phyloP scores from a whole-genome alignment of 2,888 invertebrate genomes.

The Cataglyphis rosenhaueri region DNA sequence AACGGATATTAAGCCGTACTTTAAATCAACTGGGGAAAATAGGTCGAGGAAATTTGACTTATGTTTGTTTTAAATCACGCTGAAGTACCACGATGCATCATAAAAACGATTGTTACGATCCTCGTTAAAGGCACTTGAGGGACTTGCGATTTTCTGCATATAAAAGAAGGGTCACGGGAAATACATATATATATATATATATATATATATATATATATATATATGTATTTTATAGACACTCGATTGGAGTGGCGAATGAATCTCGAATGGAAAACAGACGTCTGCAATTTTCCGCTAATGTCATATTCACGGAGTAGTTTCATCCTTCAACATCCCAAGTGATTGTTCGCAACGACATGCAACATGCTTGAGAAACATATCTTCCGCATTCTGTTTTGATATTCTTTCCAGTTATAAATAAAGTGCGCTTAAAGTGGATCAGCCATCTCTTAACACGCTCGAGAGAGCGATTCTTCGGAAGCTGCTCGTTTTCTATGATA shows the following conservation, averaged over 20 bases:
- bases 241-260: slow-evolving; percentile 3
- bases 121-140: slow-evolving; percentile 9
- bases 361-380: background rate
- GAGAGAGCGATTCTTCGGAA: slow-evolving; percentile 9
- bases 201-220: too few relatives aligned
- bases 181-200: background rate
- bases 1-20: slow-evolving; percentile 37
- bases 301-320: background rate
- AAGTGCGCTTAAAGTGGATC: slow-evolving; percentile 36
- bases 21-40: slow-evolving; percentile 13
- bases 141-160: background rate
- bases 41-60: background rate
- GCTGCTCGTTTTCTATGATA: slow-evolving; percentile 40
- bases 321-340: slow-evolving; percentile 1
- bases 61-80: slow-evolving; percentile 23
- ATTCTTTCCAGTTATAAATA: slow-evolving; percentile 29
- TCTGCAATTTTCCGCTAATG: slow-evolving; percentile 18
- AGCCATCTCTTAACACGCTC: background rate
- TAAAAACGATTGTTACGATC: slow-evolving; percentile 12
- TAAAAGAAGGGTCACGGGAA: background rate
- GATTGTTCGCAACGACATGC: slow-evolving; percentile 19
- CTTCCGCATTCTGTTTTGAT: slow-evolving; percentile 34
- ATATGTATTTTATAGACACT: background rate
- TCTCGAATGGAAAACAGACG: background rate
- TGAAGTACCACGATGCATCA: background rate